Base-by-base conservation (phyloP, 2,888 invertebrate species). In the Scelioninae gen. 1 region DNA sequence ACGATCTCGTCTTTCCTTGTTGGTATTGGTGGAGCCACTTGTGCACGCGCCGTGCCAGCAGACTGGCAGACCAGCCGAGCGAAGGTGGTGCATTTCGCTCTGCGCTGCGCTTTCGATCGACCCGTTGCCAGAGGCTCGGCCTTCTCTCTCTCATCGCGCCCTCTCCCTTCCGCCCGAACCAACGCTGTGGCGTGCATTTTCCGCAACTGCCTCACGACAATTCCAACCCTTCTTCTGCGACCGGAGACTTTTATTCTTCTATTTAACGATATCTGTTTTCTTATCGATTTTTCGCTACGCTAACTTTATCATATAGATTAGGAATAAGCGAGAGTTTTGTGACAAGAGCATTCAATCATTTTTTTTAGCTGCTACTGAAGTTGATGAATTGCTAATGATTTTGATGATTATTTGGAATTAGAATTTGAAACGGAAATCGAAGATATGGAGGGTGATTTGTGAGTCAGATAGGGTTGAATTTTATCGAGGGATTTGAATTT, bases 101-200 rank as follows among this genome's bases (percentile, higher is more conserved):
- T 87, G 90, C 89, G 91, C 91, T 92, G 92, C 91, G 92, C 91
- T 92, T 92, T 91, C 92, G 89, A 92, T 92, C 92, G 91, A 92
- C 92, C 91, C 91, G 90, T 86, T 88, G 88, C 87, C 87, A 85
- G 87, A 88, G 85, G 80, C 88, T 87, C 82, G 75, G 76, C 65
- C 84, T 77, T 38, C 38, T 38, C 38, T 38, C 38, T 38, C 38
- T 38, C 38, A 38, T 23, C 43, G 10, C 43, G 43, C 43, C n/a
- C 80, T 77, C 68, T 77, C 84, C 58, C 85, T 76, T 82, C 60
- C 84, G 69, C 85, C 65, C 77, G 60, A 55, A 60, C 43, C 23
- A 66, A 77, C 68, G 69, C 60, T 66, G 68, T 47, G 56, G 62
- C 69, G 81, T 80, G 81, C 69, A 81, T 75, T 81, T 75, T 34